Evolutionary conservation across 2,113 vertebrate species (phyloP), one percentile per base, ranked within the genome.

Genomic region (Lepisosteus osseus): DNA sequence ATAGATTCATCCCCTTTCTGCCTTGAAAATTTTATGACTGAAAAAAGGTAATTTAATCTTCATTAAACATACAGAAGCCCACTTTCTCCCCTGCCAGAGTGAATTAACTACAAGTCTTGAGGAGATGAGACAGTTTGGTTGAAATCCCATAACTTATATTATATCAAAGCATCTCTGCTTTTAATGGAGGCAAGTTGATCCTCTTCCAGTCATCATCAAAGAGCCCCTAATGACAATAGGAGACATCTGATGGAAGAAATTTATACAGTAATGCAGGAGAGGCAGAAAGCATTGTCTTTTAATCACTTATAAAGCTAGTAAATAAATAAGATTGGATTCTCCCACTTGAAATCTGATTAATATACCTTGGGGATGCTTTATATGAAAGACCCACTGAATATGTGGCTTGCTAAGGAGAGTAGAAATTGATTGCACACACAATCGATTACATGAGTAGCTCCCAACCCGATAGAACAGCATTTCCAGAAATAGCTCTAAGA

Each of bases 31-130:
- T 86, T 87, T 75, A 90, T 86, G 87, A 87, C 66, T 73, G 77
- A 90, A 88, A 88, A 84, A 83, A 87, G 79, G 82, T 90, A 80
- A 86, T 89, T 88, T 88, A 86, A 89, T 88, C 84, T 88, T 90
- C 83, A 90, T 89, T 90, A 90, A 88, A 91, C 79, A 80, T 88
- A 86, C 79, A 86, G 78, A 75, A 76, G 76, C 78, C 76, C 73
- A 72, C 79, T 86, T 65, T 79, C 42, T 78, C 77, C 74, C 78
- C 78, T 76, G 85, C 78, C 62, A 74, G 61, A 54, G 68, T 70
- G 83, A 88, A 88, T 89, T 86, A 88, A 83, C 83, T 77, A 74
- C 71, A 6, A 72, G 71, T 76, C 76, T 80, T 71, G 51, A 6
- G 79, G 78, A 79, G 79, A 87, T 83, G 66, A 85, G 74, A 77